Conservation (phyloP, 2,888 invertebrate species). For the Volucella inanis region DNA sequence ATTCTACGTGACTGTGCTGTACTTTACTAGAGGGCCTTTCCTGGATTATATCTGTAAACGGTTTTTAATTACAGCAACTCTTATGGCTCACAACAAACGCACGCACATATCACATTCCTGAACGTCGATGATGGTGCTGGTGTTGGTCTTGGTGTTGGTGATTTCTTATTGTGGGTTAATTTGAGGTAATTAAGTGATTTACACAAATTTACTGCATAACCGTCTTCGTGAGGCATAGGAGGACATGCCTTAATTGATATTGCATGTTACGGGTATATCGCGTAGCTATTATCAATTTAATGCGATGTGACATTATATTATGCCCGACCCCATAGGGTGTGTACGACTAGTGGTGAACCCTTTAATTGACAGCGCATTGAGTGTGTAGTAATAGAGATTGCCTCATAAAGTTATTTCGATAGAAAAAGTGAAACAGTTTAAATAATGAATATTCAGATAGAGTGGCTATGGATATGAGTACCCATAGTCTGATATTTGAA, state of each 20-base stretch:
- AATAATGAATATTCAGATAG: too few species aligned
- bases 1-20: constrained; percentile 13
- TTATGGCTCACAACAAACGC: constrained; percentile 19
- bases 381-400: constrained; percentile 1
- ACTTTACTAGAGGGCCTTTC: constrained; percentile 39
- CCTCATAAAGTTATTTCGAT: not conserved
- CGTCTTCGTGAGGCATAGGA: constrained; percentile 42
- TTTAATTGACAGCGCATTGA: not conserved
- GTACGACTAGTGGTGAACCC: constrained; percentile 27
- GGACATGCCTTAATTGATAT: constrained; percentile 71
- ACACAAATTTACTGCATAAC: constrained; percentile 69
- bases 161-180: constrained; percentile 66
- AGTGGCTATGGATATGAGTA: too few species aligned
- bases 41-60: constrained; percentile 71
- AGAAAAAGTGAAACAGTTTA: too few species aligned
- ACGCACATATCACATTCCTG: not conserved
- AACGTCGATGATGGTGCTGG: too few species aligned
- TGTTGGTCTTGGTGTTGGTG: constrained; percentile 33
- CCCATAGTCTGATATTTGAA: too few species aligned
- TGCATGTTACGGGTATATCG: constrained; percentile 57
- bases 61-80: constrained; percentile 70
- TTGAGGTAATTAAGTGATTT: constrained; percentile 72
- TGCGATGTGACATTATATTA: constrained; percentile 61
- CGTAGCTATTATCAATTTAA: constrained; percentile 68
- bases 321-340: constrained; percentile 42